Percentiles rank a stretch among this genome's conserved stretches.
These are phyloP conservation scores for Streptopelia turtur DNA, from an alignment of 2,797 vertebrate species.

Conservation along the genomic window DNA sequence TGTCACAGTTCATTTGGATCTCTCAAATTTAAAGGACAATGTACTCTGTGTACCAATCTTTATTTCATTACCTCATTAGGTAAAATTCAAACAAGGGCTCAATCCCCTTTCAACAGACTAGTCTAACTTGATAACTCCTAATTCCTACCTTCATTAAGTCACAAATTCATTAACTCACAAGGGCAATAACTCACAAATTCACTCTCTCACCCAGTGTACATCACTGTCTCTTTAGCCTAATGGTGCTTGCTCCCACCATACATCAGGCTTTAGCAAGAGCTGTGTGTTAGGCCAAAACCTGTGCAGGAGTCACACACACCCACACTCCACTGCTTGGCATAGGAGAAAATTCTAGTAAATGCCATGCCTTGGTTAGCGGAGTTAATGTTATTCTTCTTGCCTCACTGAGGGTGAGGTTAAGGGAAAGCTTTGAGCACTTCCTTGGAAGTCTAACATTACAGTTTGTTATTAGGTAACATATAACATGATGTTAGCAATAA, in stretches of 20 bases:
- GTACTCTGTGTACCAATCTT: neutral
- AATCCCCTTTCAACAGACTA: neutral
- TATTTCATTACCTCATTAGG: neutral
- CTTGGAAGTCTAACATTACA: neutral
- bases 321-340: neutral
- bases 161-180: neutral
- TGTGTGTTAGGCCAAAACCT: neutral
- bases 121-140: neutral
- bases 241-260: neutral
- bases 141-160: neutral
- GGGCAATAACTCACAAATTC: neutral
- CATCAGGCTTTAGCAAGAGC: neutral
- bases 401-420: neutral
- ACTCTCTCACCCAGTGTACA: neutral
- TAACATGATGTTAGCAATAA: neutral
- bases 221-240: neutral
- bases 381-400: neutral
- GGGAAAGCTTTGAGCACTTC: neutral
- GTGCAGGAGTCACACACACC: neutral
- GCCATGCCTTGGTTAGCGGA: neutral
- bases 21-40: neutral
- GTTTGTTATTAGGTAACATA: neutral
- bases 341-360: neutral
- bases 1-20: neutral
- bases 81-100: neutral